Evolutionary conservation across 2,888 invertebrate genomes (phyloP), one percentile per base, ranked within the genome.

Genomic region (Lithophane leautieri): DNA sequence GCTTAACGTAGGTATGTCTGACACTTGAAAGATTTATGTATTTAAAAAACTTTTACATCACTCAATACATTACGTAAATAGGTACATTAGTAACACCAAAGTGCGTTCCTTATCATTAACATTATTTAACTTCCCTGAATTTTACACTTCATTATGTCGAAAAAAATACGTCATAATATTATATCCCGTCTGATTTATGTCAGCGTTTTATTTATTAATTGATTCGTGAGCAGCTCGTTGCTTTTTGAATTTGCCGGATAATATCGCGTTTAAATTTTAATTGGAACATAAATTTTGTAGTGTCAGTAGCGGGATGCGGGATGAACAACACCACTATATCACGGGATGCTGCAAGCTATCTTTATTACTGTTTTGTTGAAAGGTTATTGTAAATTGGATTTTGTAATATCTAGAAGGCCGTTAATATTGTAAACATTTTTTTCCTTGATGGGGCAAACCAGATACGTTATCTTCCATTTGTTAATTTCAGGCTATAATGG

Each of bases 191-290:
- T 87, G 86, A 90, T 90, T 90, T 87, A 90, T 86, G 83, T 83
- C 65, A 76, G 81, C 82, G 75, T 81, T 81, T 85, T 82, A 83
- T 85, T 89, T 88, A 89, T 88, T 91, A 90, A 90, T 91, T 90
- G 90, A 91, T 90, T 89, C 88, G 82, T 70, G 81, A 77, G 76
- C 76, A 77, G 84, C 81, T 79, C 88, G 81, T 79, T 88, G 86
- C 84, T 84, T 86, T 86, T 88, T 87, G 81, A 83, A 79, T 89
- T 88, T 89, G 73, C 86, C 82, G 84, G 83, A 88, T 88, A 88
- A 88, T 88, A 88, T 89, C 82, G 80, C 78, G 87, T 89, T 89
- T 81, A 85, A 89, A 89, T 84, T 90, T 86, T 91, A 91, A 91
- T 91, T 91, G 89, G 88, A 81, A 79, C 82, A 90, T 91, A 89